Evolutionary conservation across 2,888 invertebrate species (phyloP), one percentile per base, ranked within the genome.

Genomic region (Coleophora deauratella): DNA sequence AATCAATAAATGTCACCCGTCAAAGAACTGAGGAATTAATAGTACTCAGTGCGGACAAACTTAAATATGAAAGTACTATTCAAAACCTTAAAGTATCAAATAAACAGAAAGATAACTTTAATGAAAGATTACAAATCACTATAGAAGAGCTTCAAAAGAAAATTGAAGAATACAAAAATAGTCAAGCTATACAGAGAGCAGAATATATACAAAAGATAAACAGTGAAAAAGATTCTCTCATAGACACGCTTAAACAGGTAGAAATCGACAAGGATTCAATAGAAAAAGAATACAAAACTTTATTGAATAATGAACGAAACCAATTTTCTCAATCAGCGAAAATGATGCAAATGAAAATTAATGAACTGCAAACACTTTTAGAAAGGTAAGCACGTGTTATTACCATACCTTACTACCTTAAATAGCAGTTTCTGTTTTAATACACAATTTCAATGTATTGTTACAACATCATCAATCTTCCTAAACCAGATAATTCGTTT

Each of bases 281-380:
- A 11, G 54, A 73, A n/a, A 66, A 70, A 38, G 86, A 88, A 62
- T 88, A 85, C 51, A 88, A 88, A 52, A 72, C 77, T 47, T 52
- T 88, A 30, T 52, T 88, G 34, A 69, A 65, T 21, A 84, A 74
- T 43, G 89, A 90, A 66, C 78, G 86, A 57, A 72, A 75, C 46
- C 82, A 88, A 50, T 82, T 74, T 50, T 49, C 59, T 12, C 72
- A 72, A 52, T 66, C 68, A 32, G 59, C 72, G 1, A 73, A 74
- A 55, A 68, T 71, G 36, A 50, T 77, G 33, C 72, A 80, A 46
- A 38, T 51, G 1, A 78, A 75, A 56, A 52, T 80, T 40, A 50
- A 59, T 49, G 72, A 73, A 39, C 46, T 81, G 21, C 73, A 79
- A 52, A 52, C 64, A 13, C 66, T 74, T 50, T 51, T 78, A 46